Percentiles rank a stretch among this genome's conserved stretches.
Conservation (phyloP, 2,113 vertebrate species). For the Seriola rivoliana region DNA sequence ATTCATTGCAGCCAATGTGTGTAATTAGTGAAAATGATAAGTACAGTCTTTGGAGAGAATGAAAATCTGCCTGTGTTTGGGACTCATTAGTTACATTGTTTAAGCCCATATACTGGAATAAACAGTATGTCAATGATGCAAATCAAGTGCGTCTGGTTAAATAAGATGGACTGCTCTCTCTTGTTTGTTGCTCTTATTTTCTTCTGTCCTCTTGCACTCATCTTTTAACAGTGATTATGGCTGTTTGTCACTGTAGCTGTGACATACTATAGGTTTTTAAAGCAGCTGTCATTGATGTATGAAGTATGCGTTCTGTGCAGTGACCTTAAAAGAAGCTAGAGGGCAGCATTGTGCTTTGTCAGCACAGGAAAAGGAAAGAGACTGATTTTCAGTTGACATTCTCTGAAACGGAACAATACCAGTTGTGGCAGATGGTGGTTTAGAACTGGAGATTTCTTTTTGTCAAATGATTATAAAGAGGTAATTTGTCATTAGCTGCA, state of each 20-base stretch:
- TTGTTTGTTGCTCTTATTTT: not conserved
- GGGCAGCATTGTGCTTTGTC: conserved; percentile 50
- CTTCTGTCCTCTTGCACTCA: not conserved
- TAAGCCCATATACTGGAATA: not conserved
- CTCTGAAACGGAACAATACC: not conserved
- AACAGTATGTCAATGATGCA: not conserved
- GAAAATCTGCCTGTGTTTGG: no score
- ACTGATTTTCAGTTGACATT: not conserved
- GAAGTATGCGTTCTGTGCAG: not conserved
- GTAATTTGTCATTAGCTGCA: not conserved
- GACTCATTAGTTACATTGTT: not conserved
- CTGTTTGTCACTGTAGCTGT: not conserved
- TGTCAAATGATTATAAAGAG: not conserved
- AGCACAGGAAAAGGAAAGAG: not conserved
- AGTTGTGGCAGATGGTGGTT: not conserved
- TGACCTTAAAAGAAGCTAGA: conserved; percentile 22
- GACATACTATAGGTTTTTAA: not conserved
- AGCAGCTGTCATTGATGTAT: not conserved
- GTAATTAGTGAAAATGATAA: not conserved
- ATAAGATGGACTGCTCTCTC: no score
- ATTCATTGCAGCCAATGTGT: not conserved
- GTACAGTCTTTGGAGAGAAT: no score
- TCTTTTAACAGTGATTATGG: not conserved
- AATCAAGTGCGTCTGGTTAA: no score
- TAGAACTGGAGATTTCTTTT: not conserved